Base-by-base conservation (phyloP, 2,888 invertebrate species). In the Eurytoma californica region DNA sequence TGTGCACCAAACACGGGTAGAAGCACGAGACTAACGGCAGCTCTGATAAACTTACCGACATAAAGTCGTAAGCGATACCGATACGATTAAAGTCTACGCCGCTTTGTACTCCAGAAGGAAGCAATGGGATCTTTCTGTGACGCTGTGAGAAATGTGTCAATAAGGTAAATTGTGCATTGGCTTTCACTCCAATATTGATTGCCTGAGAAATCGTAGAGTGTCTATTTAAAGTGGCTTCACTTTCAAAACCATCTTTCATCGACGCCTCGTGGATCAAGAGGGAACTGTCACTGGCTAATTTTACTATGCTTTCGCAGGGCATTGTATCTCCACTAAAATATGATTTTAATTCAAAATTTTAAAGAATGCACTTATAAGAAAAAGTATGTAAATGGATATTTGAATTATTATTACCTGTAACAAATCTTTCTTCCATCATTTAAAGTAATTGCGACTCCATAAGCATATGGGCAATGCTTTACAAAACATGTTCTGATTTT, bases 251-350 rank as follows among this genome's bases (percentile, higher is more conserved):
- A 90, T 98, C 97, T 87, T 98, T 98, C 95, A 98, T 97, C 0
- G 99, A 99, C 3, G 98, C 98, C 91, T 99, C 99, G 91, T 99
- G 99, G 84, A 99, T 97, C 0, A 99, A 92, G 9, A 99, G 90
- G 83, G 97, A 95, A 58, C 97, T 94, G 66, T 85, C 63, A 61
- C 75, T 14, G 91, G 97, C 98, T 66, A 97, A 91, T 61, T 92
- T 90, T 0, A 96, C 92, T 0, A 99, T 92, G 81, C 92, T 92
- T 0, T 94, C 92, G 86, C 95, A 95, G 0, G 98, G 99, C 93
- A 96, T 95, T 0, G 98, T 98, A 88, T 99, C 99, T 0, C 99
- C 99, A 24, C 89, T 90, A n/a, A n/a, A n/a, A n/a, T n/a, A n/a
- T n/a, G n/a, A n/a, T n/a, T n/a, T n/a, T n/a, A n/a, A n/a, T n/a